A percentile compares a stretch with the other conserved stretches of the same genome.
phyloP scores from a whole-genome alignment of 2,888 invertebrate species.

The Torymus aiolomorphi region DNA sequence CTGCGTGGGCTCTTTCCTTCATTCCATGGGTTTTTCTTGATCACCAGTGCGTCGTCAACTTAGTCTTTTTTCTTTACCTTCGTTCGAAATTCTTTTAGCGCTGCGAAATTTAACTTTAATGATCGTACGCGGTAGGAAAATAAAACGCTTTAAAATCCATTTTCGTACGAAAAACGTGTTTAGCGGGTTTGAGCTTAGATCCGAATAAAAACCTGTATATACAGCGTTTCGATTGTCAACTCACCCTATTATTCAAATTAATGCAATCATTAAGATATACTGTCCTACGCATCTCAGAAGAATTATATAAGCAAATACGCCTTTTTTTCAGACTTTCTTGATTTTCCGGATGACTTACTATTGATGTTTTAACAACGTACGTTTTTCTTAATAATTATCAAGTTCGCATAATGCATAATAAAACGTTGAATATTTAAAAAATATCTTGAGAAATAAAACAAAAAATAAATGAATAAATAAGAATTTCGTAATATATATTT shows the following conservation, averaged over 20 bases:
- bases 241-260: constrained; percentile 27
- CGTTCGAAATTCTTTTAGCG: neutral
- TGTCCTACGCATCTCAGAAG: neutral
- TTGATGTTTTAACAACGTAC: neutral
- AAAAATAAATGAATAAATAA: too few species aligned
- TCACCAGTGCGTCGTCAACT: too few species aligned
- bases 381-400: neutral
- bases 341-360: too few species aligned
- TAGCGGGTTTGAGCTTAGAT: constrained; percentile 16
- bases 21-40: too few species aligned
- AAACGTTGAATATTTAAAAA: too few species aligned
- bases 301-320: neutral
- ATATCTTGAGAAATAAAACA: too few species aligned
- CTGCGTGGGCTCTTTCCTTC: constrained; percentile 27
- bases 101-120: neutral
- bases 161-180: neutral
- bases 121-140: neutral
- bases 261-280: constrained; percentile 1
- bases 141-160: too few species aligned
- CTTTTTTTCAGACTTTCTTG: too few species aligned
- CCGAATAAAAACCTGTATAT: constrained; percentile 13
- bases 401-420: too few species aligned
- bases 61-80: neutral
- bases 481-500: too few species aligned
- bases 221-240: constrained; percentile 1